phyloP scores from a whole-genome alignment of 2,888 invertebrate genomes.

The Sericinus montela region DNA sequence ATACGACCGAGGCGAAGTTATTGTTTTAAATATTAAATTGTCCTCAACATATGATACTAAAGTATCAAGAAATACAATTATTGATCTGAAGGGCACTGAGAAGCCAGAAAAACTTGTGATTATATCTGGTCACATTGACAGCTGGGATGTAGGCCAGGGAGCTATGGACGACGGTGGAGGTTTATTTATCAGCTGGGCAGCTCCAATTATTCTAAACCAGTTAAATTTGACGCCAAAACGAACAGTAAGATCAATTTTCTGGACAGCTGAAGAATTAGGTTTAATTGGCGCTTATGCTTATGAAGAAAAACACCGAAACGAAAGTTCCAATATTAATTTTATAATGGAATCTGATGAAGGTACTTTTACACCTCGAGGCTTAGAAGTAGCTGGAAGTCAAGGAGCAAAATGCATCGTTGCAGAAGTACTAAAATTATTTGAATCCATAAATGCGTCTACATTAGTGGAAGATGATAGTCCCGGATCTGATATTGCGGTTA shows the following conservation, averaged over 20 bases:
- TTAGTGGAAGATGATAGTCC: constrained; percentile 74
- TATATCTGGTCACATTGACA: constrained; percentile 91
- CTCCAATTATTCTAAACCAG: constrained; percentile 82
- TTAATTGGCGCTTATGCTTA: constrained; percentile 83
- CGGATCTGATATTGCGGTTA: constrained; percentile 85
- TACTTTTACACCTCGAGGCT: constrained; percentile 86
- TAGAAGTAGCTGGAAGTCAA: constrained; percentile 81
- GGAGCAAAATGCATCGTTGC: constrained; percentile 83
- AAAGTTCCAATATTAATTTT: constrained; percentile 82
- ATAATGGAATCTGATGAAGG: constrained; percentile 92
- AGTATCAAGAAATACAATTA: constrained; percentile 85
- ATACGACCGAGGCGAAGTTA: constrained; percentile 72
- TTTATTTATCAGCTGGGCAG: constrained; percentile 87
- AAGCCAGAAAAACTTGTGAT: constrained; percentile 80
- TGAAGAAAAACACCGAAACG: constrained; percentile 76
- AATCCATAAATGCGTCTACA: constrained; percentile 83
- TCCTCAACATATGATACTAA: constrained; percentile 77
- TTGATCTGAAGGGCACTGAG: constrained; percentile 81
- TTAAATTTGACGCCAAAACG: constrained; percentile 83
- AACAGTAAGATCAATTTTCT: constrained; percentile 86
- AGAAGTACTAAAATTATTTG: constrained; percentile 83
- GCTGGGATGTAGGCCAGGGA: constrained; percentile 93
- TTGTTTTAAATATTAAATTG: constrained; percentile 81
- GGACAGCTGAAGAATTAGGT: constrained; percentile 90
- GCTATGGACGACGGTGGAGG: constrained; percentile 94